phyloP scores from a whole-genome alignment of 1,140 invertebrate species.

The Eriosoma lanigerum region DNA sequence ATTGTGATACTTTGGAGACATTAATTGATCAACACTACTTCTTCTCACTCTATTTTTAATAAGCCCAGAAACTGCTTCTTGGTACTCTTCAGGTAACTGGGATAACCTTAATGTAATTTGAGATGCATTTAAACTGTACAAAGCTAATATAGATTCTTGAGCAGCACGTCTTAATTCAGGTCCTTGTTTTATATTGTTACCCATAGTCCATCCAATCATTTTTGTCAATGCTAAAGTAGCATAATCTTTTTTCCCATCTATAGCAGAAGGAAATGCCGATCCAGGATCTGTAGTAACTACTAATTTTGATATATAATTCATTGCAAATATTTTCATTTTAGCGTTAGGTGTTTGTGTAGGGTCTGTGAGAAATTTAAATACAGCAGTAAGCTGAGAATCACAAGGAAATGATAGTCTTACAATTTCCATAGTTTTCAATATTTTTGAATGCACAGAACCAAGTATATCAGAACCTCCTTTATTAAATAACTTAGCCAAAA shows the following conservation, averaged over 20 bases:
- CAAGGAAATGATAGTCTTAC: constrained; percentile 70
- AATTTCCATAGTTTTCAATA: constrained; percentile 81
- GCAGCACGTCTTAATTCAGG: constrained; percentile 78
- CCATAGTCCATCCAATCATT: constrained; percentile 60
- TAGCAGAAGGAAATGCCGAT: constrained; percentile 58
- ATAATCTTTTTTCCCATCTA: constrained; percentile 59
- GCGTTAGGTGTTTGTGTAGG: constrained; percentile 86
- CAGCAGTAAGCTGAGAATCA: constrained; percentile 66
- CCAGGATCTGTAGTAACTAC: constrained; percentile 63
- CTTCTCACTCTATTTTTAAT: constrained; percentile 64
- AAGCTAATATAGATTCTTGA: constrained; percentile 75
- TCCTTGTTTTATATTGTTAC: constrained; percentile 67
- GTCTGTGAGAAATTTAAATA: constrained; percentile 80
- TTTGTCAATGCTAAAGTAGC: constrained; percentile 68
- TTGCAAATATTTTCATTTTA: constrained; percentile 76
- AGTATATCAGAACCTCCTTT: constrained; percentile 89
- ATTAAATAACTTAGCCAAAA: constrained; percentile 76
- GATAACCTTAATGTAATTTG: constrained; percentile 82
- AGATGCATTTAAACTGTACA: constrained; percentile 88
- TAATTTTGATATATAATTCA: constrained; percentile 74
- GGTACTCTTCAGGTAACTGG: constrained; percentile 78
- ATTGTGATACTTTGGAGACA: constrained; percentile 49
- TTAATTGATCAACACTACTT: constrained; percentile 49
- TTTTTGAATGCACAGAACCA: constrained; percentile 85
- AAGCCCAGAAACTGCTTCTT: constrained; percentile 78